phyloP scores from a whole-genome alignment of 2,113 vertebrate genomes.

The Beaufortia kweichowensis region DNA sequence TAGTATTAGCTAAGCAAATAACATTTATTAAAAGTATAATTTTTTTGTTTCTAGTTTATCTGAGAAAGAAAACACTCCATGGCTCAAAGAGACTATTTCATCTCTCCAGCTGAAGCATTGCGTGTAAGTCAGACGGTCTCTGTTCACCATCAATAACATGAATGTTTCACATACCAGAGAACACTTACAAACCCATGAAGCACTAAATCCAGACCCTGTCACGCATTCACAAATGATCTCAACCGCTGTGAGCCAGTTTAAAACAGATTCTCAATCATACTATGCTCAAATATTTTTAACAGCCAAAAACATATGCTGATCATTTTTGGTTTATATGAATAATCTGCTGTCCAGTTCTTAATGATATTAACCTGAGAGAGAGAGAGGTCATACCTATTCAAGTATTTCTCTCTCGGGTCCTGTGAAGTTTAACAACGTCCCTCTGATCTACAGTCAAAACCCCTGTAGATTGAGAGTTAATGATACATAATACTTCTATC shows the following conservation, averaged over 20 bases:
- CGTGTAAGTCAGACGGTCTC: conserved; percentile 15
- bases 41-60: neutral
- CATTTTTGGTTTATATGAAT: neutral
- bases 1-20: neutral
- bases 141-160: neutral
- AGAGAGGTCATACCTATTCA: neutral
- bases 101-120: conserved; percentile 2
- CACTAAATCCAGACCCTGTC: conserved; percentile 18
- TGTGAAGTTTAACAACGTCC: neutral
- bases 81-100: neutral
- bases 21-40: neutral
- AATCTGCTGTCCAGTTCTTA: neutral
- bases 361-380: too few species aligned
- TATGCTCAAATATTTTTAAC: neutral
- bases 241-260: neutral
- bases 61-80: neutral
- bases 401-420: too few species aligned
- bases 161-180: conserved; percentile 2
- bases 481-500: neutral
- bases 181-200: neutral
- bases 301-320: neutral
- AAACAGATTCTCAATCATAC: neutral
- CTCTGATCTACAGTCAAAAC: neutral
- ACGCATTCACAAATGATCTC: neutral
- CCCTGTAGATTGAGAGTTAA: neutral